These are phyloP conservation scores for Spinus olivaceus DNA, from an alignment of 2,797 vertebrate genomes.

Conservation along the genomic window DNA sequence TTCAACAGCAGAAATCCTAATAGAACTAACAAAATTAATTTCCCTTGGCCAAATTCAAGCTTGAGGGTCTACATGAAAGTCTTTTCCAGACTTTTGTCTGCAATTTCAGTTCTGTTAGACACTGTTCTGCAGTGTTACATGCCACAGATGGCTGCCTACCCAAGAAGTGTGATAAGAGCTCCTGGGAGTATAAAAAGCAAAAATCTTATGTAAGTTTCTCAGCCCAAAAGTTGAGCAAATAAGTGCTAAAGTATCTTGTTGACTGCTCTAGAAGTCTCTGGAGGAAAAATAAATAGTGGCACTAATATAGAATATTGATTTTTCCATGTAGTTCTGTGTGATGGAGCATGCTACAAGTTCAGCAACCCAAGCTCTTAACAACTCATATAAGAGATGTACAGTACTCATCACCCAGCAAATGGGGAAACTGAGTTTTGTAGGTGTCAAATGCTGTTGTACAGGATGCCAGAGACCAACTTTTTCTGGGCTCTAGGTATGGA, in stretches of 20 bases:
- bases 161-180: background rate
- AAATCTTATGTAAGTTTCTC: conserved; percentile 17
- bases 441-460: background rate
- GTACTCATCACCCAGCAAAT: background rate
- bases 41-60: background rate
- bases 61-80: background rate
- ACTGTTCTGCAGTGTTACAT: background rate
- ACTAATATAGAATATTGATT: background rate
- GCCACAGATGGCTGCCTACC: conserved; percentile 47
- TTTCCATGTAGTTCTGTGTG: background rate
- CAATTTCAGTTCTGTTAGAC: conserved; percentile 19
- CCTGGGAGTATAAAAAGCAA: conserved; percentile 44
- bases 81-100: background rate
- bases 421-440: background rate
- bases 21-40: background rate
- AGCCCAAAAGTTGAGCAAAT: conserved; percentile 37
- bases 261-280: background rate
- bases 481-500: background rate
- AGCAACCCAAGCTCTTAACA: background rate
- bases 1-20: background rate
- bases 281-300: background rate
- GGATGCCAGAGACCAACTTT: background rate
- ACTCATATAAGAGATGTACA: background rate
- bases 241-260: conserved; percentile 3
- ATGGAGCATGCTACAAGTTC: background rate